Evolutionary conservation across 2,888 invertebrate species (phyloP), one percentile per base, ranked within the genome.

Genomic region (Phrixothrix hirtus): DNA sequence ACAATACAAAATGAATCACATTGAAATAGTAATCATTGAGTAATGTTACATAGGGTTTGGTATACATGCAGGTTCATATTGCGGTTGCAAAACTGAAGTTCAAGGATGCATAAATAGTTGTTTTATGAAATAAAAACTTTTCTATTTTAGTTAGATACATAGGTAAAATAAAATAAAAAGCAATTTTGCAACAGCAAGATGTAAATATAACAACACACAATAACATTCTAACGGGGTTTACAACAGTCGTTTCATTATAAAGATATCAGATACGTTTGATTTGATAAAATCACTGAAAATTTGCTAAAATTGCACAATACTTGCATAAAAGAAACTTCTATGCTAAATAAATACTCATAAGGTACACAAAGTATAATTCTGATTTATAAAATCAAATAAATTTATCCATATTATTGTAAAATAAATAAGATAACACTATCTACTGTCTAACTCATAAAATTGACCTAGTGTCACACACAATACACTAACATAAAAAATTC

Each of bases 401-500:
- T 29, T 15, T 43, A 29, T 35, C 30, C 38, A 30, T 43, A 48
- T 30, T 46, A 35, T 58, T 57, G 59, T 52, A 55, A 52, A 51
- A 61, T 53, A 64, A 60, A 50, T 57, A 50, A 60, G 48, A 59
- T 54, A 52, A 52, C 57, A 59, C 56, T 57, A 41, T 52, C 59
- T 58, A 59, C 51, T 53, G 43, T 45, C 57, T 54, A 55, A 53
- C 52, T 52, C 60, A 59, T 65, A 44, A 45, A 48, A 54, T 27
- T 53, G 57, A 56, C 52, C 60, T 65, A 65, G 66, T 58, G 62
- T 64, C 64, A 66, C 67, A 70, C 63, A 63, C 63, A 65, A 64
- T 54, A 58, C 65, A 61, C 59, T 63, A 68, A 71, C 68, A 68
- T 64, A 69, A 67, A 69, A 68, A 70, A 63, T 64, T 65, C 69